phyloP scores from a whole-genome alignment of 2,113 vertebrate genomes.

The Coturnix japonica region DNA sequence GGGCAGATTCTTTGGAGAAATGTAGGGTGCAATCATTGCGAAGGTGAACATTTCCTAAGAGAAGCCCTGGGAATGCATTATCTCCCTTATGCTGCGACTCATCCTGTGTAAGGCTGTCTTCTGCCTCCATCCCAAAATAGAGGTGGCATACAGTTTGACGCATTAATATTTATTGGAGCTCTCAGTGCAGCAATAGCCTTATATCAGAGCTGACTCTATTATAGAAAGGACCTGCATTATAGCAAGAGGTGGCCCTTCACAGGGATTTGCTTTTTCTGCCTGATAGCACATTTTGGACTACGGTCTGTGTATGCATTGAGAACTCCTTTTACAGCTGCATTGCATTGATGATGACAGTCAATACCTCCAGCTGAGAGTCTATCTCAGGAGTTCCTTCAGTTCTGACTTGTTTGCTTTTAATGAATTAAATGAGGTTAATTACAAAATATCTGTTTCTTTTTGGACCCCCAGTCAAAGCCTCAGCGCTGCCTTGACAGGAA shows the following conservation, averaged over 20 bases:
- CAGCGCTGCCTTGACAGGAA: neutral
- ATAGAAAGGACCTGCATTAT: constrained; percentile 43
- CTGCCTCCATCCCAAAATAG: constrained; percentile 14
- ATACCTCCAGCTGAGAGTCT: neutral
- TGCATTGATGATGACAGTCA: constrained; percentile 34
- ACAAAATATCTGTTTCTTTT: neutral
- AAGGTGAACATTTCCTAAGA: neutral
- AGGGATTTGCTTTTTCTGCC: constrained; percentile 25
- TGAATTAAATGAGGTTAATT: neutral
- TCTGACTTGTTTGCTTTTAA: neutral
- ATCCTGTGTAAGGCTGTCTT: neutral
- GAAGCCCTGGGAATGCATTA: neutral
- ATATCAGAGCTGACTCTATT: constrained; percentile 39
- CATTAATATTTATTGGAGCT: constrained; percentile 65
- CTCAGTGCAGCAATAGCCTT: constrained; percentile 46
- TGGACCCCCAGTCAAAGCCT: neutral
- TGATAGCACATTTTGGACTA: constrained; percentile 11
- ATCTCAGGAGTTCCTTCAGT: neutral
- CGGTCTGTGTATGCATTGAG: neutral
- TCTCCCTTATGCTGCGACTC: neutral
- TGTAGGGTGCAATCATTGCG: neutral
- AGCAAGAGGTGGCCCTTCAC: constrained; percentile 32
- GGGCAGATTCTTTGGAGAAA: neutral
- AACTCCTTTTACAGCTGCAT: neutral
- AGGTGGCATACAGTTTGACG: constrained; percentile 19